Evolutionary conservation across 2,113 vertebrate genomes (phyloP), one percentile per base, ranked within the genome.

Genomic region (Tor tambroides): DNA sequence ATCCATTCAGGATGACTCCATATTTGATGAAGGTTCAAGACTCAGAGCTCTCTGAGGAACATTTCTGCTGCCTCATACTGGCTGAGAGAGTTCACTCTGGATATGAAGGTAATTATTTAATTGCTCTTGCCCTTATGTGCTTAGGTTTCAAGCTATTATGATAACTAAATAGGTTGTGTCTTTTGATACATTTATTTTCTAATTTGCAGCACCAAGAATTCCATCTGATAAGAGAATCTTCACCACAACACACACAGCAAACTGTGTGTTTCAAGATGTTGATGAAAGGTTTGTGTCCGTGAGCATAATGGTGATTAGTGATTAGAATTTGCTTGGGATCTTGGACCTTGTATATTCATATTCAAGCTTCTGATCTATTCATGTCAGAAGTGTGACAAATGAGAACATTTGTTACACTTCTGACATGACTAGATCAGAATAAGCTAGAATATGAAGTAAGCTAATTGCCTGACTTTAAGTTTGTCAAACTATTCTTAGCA

Each of bases 161-260:
- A 72, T 41, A 23, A 41, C 2, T 41, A 23, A n/a, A 38, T 35
- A 10, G 32, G 67, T 38, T 72, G 32, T 69, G 32, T 71, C 67
- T 71, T 71, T 71, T 35, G 3, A 71, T 71, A 8, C n/a, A n/a
- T n/a, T n/a, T 32, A 9, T 38, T 76, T 74, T 84, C 21, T 74
- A 17, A 51, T 56, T 41, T 17, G 83, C 88, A 98, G 98, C 97
- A 19, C 97, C 97, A 79, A 96, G 97, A 92, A 98, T 98, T 91
- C 98, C 97, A 72, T 94, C 96, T 5, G 97, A 98, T 90, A 99
- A 99, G 93, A 96, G 97, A 72, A 95, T 99, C 88, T 99, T 99
- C 89, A 99, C 98, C 12, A 99, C 98, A 5, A 99, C 97, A 0
- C 98, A 99, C 88, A 97, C 98, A 0, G 96, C 98, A 0, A 96